A percentile compares a stretch with the other conserved stretches of the same genome.
phyloP scores from a whole-genome alignment of 2,797 vertebrate species.

The Sebastes wilsoni region DNA sequence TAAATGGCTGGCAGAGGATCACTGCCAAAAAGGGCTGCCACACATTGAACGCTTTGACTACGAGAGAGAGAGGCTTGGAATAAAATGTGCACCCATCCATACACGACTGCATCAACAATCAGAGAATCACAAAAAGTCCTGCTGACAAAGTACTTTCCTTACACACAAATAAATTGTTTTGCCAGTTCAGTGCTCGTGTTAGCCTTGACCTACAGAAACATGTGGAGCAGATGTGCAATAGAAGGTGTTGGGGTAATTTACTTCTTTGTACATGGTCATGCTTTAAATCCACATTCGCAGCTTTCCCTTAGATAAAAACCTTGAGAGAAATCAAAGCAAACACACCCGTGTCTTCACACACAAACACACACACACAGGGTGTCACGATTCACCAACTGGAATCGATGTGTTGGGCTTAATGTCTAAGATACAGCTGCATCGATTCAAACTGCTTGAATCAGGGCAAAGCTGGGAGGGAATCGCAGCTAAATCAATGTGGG shows the following conservation, averaged over 20 bases:
- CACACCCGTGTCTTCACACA: background rate
- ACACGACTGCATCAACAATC: slow-evolving; percentile 3
- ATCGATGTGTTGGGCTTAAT: slow-evolving; percentile 63
- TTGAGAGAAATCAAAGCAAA: slow-evolving; percentile 44
- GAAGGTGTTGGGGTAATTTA: slow-evolving; percentile 6
- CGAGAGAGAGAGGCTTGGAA: background rate
- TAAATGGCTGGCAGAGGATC: slow-evolving; percentile 28
- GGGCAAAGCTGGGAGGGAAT: slow-evolving; percentile 58
- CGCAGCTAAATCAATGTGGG: slow-evolving; percentile 49
- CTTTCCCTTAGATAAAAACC: slow-evolving; percentile 10
- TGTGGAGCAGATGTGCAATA: background rate
- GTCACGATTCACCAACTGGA: slow-evolving; percentile 54
- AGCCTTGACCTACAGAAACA: slow-evolving; percentile 28
- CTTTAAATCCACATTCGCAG: slow-evolving; percentile 21
- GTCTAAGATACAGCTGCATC: slow-evolving; percentile 64
- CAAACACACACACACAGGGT: slow-evolving; percentile 11
- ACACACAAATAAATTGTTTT: slow-evolving; percentile 20
- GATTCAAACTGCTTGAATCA: slow-evolving; percentile 67
- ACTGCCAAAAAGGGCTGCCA: slow-evolving; percentile 10
- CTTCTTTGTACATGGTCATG: slow-evolving; percentile 17
- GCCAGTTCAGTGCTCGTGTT: slow-evolving; percentile 13
- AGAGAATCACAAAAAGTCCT: background rate
- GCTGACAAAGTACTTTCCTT: slow-evolving; percentile 22
- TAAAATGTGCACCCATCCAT: slow-evolving; percentile 9
- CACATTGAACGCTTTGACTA: slow-evolving; percentile 28